Conservation (phyloP, 1,140 invertebrate species). For the Spodoptera frugiperda region DNA sequence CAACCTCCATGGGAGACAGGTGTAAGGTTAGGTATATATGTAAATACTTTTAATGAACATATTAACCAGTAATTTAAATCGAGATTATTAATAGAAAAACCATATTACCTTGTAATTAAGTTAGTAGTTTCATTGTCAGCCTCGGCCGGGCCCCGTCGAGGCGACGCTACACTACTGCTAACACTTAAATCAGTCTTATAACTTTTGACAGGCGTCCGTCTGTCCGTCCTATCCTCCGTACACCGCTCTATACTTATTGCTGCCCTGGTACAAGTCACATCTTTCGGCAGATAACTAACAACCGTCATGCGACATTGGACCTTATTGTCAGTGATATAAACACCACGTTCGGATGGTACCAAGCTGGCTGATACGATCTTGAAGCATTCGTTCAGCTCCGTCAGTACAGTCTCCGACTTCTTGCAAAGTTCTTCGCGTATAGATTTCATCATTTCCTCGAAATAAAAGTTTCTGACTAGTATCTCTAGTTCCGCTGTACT, state of each 20-base stretch:
- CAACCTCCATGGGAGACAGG: too few species aligned
- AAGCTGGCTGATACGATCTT: constrained; percentile 78
- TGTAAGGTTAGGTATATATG: too few species aligned
- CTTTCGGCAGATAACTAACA: constrained; percentile 86
- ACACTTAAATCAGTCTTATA: constrained; percentile 86
- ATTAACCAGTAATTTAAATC: too few species aligned
- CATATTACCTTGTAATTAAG: constrained; percentile 79
- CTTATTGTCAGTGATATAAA: constrained; percentile 87
- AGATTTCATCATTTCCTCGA: constrained; percentile 91
- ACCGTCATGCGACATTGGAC: constrained; percentile 87
- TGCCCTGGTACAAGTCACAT: constrained; percentile 85
- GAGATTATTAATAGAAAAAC: too few species aligned
- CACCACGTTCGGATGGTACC: constrained; percentile 81
- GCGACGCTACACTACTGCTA: constrained; percentile 78
- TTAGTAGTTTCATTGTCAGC: constrained; percentile 64
- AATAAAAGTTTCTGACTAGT: constrained; percentile 91
- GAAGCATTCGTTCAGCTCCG: constrained; percentile 84
- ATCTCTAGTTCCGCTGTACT: constrained; percentile 91
- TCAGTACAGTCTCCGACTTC: constrained; percentile 82
- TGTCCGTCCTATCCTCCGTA: constrained; percentile 71
- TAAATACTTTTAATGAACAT: too few species aligned
- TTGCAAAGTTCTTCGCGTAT: constrained; percentile 84
- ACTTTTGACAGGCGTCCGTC: constrained; percentile 75
- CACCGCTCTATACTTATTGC: constrained; percentile 86
- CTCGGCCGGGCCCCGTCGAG: constrained; percentile 65